Conservation (phyloP, 1,140 invertebrate genomes). For the Metopolophium dirhodum region DNA sequence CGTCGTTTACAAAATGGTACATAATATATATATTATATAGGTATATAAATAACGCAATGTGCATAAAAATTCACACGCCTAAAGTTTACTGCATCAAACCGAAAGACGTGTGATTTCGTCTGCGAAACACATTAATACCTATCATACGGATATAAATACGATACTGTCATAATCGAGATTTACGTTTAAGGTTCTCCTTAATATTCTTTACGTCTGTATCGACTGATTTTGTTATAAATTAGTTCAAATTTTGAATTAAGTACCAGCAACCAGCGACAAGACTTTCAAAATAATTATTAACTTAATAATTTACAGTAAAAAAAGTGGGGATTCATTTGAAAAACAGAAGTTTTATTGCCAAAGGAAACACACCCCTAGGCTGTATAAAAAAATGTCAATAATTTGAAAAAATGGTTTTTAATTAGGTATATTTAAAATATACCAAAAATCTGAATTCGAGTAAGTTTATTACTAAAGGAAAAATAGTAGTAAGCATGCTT, state of each 20-base stretch:
- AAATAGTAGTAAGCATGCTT: not conserved
- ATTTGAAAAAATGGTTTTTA: not conserved
- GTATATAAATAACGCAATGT: not conserved
- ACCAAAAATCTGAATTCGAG: not conserved
- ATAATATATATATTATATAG: not conserved
- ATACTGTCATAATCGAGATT: not conserved
- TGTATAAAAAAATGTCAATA: not conserved
- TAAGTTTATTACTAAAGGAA: not conserved
- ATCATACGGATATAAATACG: not conserved
- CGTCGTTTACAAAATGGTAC: not conserved
- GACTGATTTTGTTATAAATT: not conserved
- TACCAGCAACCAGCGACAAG: not conserved
- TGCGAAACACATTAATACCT: not conserved
- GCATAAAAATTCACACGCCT: not conserved
- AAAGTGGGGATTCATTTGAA: not conserved
- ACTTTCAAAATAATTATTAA: not conserved
- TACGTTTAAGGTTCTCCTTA: not conserved
- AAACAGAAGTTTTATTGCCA: not conserved
- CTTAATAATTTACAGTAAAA: not conserved
- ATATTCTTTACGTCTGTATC: not conserved
- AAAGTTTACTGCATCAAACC: not conserved
- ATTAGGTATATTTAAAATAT: not conserved
- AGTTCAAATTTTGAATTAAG: not conserved
- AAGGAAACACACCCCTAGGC: not conserved
- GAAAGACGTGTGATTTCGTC: not conserved